Evolutionary conservation across 2,113 vertebrate genomes (phyloP).

Genomic region (Phylloscopus trochilus): DNA sequence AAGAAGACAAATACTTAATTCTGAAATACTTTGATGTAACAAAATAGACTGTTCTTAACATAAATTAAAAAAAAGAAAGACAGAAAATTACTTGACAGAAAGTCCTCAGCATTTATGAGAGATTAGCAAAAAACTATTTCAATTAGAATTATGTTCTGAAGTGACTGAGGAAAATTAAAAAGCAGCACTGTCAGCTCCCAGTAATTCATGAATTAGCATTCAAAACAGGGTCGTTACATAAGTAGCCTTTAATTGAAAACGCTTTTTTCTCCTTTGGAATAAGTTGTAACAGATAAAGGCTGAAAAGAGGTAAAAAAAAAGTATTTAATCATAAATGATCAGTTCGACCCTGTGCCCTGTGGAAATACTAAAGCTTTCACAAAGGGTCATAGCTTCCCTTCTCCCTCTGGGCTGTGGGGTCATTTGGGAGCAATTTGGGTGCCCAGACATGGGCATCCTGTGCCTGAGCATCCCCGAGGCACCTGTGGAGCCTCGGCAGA

Average conservation of each 20-base stretch:
- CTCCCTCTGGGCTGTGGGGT: not conserved
- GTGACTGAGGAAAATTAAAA: constrained; percentile 21
- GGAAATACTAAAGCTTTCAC: not conserved
- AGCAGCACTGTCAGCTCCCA: not conserved
- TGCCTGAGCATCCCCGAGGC: not conserved
- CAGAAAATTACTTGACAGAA: not conserved
- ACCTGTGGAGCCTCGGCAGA: accelerated
- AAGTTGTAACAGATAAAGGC: not conserved
- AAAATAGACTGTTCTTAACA: constrained; percentile 9
- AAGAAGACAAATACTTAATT: not conserved
- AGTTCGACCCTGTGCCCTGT: not conserved
- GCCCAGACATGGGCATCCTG: accelerated
- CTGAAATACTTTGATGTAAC: not conserved
- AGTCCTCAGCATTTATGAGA: not conserved
- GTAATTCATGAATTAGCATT: constrained; percentile 46
- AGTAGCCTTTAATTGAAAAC: constrained; percentile 52
- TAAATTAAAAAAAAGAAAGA: constrained; percentile 10
- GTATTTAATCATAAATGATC: not conserved
- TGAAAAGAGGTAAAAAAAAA: not conserved
- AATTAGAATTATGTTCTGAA: constrained; percentile 29
- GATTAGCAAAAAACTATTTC: not conserved
- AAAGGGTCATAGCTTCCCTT: not conserved
- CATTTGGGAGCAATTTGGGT: not conserved
- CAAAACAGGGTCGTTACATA: constrained; percentile 43
- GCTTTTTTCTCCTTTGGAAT: not conserved